phyloP scores from a whole-genome alignment of 2,797 vertebrate species.

The Acrossocheilus wenchowensis region DNA sequence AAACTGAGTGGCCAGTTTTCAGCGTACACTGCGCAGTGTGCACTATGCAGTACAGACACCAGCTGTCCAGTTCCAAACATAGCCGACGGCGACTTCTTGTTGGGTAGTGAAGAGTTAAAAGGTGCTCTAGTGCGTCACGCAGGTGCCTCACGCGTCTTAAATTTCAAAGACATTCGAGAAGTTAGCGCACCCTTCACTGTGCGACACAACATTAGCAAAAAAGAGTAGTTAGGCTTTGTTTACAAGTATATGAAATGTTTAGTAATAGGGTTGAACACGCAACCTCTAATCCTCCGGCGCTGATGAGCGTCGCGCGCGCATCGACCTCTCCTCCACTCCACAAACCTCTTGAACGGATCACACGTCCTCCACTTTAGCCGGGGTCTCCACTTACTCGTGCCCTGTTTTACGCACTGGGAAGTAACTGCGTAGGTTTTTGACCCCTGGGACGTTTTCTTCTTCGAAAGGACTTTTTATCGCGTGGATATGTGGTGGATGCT shows the following conservation, averaged over 20 bases:
- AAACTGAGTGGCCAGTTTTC: neutral
- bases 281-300: slow-evolving; percentile 71
- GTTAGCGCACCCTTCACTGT: slow-evolving; percentile 70
- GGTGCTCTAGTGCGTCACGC: slow-evolving; percentile 83
- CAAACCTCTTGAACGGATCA: slow-evolving; percentile 37
- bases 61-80: neutral
- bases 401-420: neutral
- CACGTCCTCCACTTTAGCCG: slow-evolving; percentile 48
- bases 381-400: slow-evolving; percentile 9
- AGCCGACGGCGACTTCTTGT: neutral
- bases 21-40: neutral
- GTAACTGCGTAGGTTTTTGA: neutral
- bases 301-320: slow-evolving; percentile 66
- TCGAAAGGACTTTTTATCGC: neutral
- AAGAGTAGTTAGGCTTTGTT: slow-evolving; percentile 67
- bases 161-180: slow-evolving; percentile 66
- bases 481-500: slow-evolving; percentile 85
- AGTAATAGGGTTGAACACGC: slow-evolving; percentile 79
- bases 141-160: slow-evolving; percentile 82
- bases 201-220: slow-evolving; percentile 66
- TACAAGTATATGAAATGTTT: slow-evolving; percentile 65
- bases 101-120: slow-evolving; percentile 83
- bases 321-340: slow-evolving; percentile 64
- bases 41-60: neutral
- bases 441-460: slow-evolving; percentile 27